Conservation (phyloP, 2,888 invertebrate species). For the Aricia artaxerxes region DNA sequence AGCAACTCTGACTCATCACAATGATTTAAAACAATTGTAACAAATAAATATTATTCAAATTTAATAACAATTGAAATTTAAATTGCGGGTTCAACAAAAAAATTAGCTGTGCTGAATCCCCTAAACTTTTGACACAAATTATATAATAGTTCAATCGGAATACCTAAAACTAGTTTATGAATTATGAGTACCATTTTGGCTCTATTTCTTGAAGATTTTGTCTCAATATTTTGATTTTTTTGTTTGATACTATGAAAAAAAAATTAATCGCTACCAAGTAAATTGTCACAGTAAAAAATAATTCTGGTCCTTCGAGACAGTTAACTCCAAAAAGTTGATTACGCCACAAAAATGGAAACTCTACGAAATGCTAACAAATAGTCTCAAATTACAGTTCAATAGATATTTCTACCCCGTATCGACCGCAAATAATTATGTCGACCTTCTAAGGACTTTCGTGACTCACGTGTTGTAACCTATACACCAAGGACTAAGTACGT, state of each 20-base stretch:
- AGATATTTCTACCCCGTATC: neutral
- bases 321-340: neutral
- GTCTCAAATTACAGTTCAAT: neutral
- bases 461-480: constrained; percentile 17
- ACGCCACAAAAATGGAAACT: neutral
- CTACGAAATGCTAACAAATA: neutral
- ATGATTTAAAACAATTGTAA: neutral
- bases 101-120: neutral
- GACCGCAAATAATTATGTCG: constrained; percentile 24
- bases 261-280: neutral
- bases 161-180: neutral
- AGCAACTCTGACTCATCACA: neutral
- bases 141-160: neutral
- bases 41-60: neutral
- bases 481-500: constrained; percentile 18
- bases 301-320: neutral
- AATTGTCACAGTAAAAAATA: no score
- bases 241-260: no score
- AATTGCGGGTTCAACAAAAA: neutral
- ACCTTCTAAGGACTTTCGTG: constrained; percentile 29
- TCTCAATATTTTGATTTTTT: neutral
- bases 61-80: neutral
- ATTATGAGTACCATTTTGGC: neutral
- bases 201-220: neutral
- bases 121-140: neutral